Base-by-base conservation (phyloP, 2,888 invertebrate species). In the Mesorhabditis belari region DNA sequence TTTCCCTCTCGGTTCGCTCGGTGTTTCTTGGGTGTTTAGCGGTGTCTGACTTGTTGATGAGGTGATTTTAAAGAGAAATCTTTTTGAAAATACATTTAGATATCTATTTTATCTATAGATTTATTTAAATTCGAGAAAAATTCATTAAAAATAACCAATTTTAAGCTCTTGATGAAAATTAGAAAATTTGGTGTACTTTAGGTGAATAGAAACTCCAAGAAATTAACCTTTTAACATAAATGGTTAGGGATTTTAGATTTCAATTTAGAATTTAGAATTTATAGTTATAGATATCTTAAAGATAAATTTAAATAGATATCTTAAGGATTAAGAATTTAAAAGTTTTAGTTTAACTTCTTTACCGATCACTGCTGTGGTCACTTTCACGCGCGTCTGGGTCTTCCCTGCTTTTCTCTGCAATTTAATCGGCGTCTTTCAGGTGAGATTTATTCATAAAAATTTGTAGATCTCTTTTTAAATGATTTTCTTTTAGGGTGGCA, bases 361-460 rank as follows among this genome's bases (percentile, higher is more conserved):
- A 53, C 80, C 80, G 3, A 69, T 79, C 54, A 80, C 80, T 2
- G 80, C 79, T 3, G 66, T 79, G 21, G 67, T 71, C 3, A 78
- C 74, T 12, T 79, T 80, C 60, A 64, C 74, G 0, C 65, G 80
- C 17, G 72, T 70, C 55, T 80, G 80, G 80, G 66, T 77, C 12
- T 80, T 80, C 57, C 77, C 79, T 4, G 54, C 62, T 3, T 59
- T 75, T 24, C 71, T 76, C 52, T 80, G 80, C 62, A 76, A 76
- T 28, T 55, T 77, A 25, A 75, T 76, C 49, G 77, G 77, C 17
- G 73, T 80, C 19, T 76, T 80, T 54, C 78, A 79, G 67, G 35
- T 35, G 35, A 35, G 35, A 6, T 35, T 17, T 17, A 6, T 17
- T 21, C 21, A 17, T 21, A 5, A 6, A 50, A 17, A 17, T 50